Evolutionary conservation across 2,113 vertebrate genomes (phyloP), one percentile per base, ranked within the genome.

Genomic region (Euleptes europaea): DNA sequence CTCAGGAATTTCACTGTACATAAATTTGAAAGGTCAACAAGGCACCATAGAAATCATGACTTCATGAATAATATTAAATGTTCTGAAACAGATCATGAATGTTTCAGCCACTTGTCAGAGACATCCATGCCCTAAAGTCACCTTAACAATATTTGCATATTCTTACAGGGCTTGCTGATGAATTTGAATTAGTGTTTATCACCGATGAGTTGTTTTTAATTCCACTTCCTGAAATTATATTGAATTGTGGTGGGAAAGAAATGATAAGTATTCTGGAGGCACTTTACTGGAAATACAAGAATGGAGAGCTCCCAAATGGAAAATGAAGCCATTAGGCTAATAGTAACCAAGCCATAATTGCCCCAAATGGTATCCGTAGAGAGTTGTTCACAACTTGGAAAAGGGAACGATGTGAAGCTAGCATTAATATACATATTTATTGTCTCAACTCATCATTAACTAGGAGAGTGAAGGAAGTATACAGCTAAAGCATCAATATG

Each of bases 371-470:
- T 78, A 85, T 85, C 88, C 88, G 88, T 86, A 83, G 40, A 93
- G n/a, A 84, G 57, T 71, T 84, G 76, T 82, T n/a, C 85, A 70
- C 80, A 70, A 88, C 83, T 31, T 9, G 0, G 73, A 90, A 91
- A 81, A 84, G 65, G 82, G 89, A 88, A 91, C 70, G 78, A 84
- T n/a, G 1, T 85, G n/a, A 88, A 87, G 66, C 47, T 88, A 89
- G 47, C 12, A 63, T 60, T 57, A 84, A 65, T 82, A 83, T 91
- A 92, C 38, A 83, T 84, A 84, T 79, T 88, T 90, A 86, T 82
- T 90, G 35, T 73, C 23, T 23, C 60, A 4, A 82, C 77, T 82
- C 49, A 33, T 57, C 78, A 88, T 90, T 89, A 88, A 21, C 15
- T 81, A 83, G 57, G 65, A 1, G 0, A 85, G 35, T 85, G 54